These are phyloP conservation scores for Plectropomus leopardus DNA, from an alignment of 2,113 vertebrate species.

Conservation along the genomic window DNA sequence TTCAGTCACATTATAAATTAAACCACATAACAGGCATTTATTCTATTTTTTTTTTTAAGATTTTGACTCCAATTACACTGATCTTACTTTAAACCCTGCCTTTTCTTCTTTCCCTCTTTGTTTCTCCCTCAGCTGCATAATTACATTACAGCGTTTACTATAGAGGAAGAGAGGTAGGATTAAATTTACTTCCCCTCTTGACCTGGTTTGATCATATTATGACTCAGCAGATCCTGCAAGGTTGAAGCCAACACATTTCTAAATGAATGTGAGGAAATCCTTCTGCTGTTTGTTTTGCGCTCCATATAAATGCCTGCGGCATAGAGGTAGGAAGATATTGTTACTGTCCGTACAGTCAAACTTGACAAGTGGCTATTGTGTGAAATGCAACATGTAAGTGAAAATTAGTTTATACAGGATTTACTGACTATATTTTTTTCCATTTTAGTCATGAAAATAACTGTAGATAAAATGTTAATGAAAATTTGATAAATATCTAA, in stretches of 20 bases:
- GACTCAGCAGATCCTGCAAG: constrained; percentile 10
- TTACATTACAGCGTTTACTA: constrained; percentile 70
- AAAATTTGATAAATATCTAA: constrained; percentile 40
- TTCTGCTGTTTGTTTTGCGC: neutral
- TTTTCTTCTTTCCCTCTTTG: constrained; percentile 31
- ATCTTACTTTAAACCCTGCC: constrained; percentile 16
- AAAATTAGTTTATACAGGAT: neutral
- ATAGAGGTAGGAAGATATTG: neutral
- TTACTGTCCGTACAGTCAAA: constrained; percentile 16
- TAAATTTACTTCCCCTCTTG: constrained; percentile 28
- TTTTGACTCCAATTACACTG: neutral
- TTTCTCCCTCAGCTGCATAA: constrained; percentile 52
- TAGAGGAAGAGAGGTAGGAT: constrained; percentile 46
- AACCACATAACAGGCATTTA: neutral
- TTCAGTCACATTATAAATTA: neutral
- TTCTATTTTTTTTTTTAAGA: neutral
- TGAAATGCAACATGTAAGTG: neutral
- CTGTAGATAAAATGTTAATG: constrained; percentile 31
- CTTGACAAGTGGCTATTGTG: constrained; percentile 31
- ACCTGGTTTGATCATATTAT: constrained; percentile 30
- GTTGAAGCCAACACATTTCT: neutral
- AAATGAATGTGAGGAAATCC: constrained; percentile 8
- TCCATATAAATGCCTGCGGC: neutral
- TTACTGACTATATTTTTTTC: neutral
- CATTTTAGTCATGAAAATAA: neutral